Evolutionary conservation across 2,888 invertebrate species (phyloP).

Genomic region (Apotomis betuletana): DNA sequence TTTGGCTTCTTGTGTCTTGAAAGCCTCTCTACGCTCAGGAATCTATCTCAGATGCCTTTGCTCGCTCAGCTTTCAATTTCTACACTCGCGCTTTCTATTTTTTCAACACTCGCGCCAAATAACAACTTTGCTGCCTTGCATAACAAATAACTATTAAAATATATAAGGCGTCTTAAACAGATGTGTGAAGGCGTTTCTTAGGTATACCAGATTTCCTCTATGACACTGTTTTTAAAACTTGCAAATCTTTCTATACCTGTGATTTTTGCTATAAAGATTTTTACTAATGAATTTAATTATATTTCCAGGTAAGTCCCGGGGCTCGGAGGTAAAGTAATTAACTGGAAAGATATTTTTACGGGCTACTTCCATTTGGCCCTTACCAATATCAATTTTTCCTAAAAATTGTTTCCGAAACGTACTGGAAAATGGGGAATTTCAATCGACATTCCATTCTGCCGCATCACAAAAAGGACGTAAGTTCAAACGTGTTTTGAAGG

Average conservation of each 20-base stretch:
- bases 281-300: constrained; percentile 5
- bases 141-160: too few species aligned
- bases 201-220: too few species aligned
- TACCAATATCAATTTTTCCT: constrained; percentile 10
- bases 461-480: background rate
- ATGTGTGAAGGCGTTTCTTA: too few species aligned
- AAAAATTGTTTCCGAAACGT: constrained; percentile 20
- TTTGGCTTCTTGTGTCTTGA: too few species aligned
- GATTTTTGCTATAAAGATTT: background rate
- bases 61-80: too few species aligned
- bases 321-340: constrained; percentile 27
- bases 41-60: too few species aligned
- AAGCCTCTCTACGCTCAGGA: too few species aligned
- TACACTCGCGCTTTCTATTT: too few species aligned
- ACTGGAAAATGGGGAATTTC: constrained; percentile 13
- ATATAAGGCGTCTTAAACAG: too few species aligned
- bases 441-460: constrained; percentile 26
- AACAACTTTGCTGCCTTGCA: too few species aligned
- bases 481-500: background rate
- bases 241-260: background rate
- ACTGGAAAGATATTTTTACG: constrained; percentile 14
- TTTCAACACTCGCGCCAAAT: too few species aligned
- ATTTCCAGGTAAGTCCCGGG: constrained; percentile 32
- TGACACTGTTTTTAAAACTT: too few species aligned
- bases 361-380: constrained; percentile 14